Evolutionary conservation across 2,113 vertebrate genomes (phyloP).

Genomic region (Eulemur macaco): DNA sequence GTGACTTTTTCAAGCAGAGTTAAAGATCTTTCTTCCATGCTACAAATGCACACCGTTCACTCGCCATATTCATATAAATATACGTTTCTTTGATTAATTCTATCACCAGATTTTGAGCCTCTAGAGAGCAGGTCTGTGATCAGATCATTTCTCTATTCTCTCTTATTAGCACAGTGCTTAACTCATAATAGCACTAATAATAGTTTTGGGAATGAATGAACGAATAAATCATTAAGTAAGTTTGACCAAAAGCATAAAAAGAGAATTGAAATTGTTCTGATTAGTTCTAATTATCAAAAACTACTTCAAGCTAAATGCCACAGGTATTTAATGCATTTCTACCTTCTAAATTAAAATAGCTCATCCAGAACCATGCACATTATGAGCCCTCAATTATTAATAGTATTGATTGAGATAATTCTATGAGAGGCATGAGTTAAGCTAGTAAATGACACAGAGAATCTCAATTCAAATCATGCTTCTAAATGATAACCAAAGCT

Average conservation of each 20-base stretch:
- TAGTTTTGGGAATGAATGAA: slow-evolving; percentile 25
- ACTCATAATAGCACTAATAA: neutral
- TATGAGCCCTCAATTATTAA: slow-evolving; percentile 44
- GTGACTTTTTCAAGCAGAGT: neutral
- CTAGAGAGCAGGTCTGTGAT: neutral
- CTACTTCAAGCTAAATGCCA: slow-evolving; percentile 56
- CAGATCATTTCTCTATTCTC: neutral
- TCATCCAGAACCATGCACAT: slow-evolving; percentile 47
- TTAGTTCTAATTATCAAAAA: slow-evolving; percentile 63
- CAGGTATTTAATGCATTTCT: slow-evolving; percentile 71
- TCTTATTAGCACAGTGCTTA: neutral
- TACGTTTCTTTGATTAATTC: neutral
- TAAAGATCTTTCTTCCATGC: neutral
- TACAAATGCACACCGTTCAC: neutral
- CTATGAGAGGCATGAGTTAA: slow-evolving; percentile 39
- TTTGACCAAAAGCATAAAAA: slow-evolving; percentile 55
- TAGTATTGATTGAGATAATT: slow-evolving; percentile 67
- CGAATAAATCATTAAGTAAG: neutral
- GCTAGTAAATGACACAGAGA: slow-evolving; percentile 52
- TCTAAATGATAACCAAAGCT: slow-evolving; percentile 36
- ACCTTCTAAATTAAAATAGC: slow-evolving; percentile 70
- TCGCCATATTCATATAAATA: neutral
- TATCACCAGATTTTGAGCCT: neutral
- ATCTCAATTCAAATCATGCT: slow-evolving; percentile 76
- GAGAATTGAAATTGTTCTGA: slow-evolving; percentile 54